phyloP scores from a whole-genome alignment of 2,797 vertebrate species.

The Siniperca scherzeri region DNA sequence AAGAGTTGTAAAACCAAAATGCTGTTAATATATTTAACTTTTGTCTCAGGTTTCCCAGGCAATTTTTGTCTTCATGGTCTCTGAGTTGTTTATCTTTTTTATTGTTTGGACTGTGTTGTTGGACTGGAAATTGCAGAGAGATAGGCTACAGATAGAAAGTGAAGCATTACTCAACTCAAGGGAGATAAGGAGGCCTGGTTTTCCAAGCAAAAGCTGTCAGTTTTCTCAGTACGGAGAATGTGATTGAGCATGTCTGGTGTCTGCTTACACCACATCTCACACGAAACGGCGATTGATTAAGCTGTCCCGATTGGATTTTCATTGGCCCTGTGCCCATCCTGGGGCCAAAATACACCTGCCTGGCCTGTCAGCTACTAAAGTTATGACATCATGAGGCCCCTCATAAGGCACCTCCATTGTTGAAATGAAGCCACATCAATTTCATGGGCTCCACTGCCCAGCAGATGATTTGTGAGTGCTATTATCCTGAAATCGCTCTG shows the following conservation, averaged over 20 bases:
- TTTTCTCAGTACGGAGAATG: conserved; percentile 33
- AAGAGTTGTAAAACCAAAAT: conserved; percentile 25
- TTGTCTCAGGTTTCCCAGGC: neutral
- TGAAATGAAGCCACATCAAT: conserved; percentile 87
- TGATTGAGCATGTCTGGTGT: conserved; percentile 72
- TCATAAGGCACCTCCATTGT: conserved; percentile 86
- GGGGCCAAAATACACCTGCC: conserved; percentile 67
- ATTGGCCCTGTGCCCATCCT: conserved; percentile 48
- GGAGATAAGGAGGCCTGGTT: conserved; percentile 56
- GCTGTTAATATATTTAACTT: conserved; percentile 23
- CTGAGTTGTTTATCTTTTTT: neutral
- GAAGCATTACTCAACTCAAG: conserved; percentile 33
- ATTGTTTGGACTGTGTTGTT: conserved; percentile 14
- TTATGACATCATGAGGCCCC: conserved; percentile 84
- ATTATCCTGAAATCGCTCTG: conserved; percentile 82
- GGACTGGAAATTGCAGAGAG: conserved; percentile 25
- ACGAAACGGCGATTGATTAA: conserved; percentile 76
- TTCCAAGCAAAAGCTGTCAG: conserved; percentile 49
- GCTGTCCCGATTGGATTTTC: conserved; percentile 57
- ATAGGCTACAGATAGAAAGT: conserved; percentile 22
- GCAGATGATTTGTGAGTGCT: conserved; percentile 85
- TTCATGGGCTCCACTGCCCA: conserved; percentile 75
- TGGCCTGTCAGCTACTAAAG: conserved; percentile 77
- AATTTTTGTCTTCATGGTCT: neutral
- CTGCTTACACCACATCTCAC: conserved; percentile 49